These are phyloP conservation scores for Halcyon senegalensis DNA, from an alignment of 2,113 vertebrate species.

Conservation along the genomic window DNA sequence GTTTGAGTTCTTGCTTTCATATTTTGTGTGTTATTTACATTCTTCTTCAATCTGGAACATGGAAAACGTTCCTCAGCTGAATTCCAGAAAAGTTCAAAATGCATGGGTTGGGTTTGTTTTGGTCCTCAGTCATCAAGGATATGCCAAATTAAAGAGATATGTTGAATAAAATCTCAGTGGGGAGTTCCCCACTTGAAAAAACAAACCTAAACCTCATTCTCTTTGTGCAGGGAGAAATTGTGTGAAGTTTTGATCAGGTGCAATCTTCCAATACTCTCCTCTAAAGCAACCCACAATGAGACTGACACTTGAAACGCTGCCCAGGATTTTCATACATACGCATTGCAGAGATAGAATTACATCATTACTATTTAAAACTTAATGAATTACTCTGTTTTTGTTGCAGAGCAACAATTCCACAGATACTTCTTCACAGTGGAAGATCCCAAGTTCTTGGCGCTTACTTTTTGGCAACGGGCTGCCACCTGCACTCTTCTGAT, in stretches of 20 bases:
- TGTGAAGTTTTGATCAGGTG: background rate
- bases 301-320: background rate
- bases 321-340: background rate
- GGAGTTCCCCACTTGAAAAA: background rate
- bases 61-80: background rate
- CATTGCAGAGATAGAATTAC: background rate
- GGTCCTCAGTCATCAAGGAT: background rate
- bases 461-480: slow-evolving; percentile 91
- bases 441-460: slow-evolving; percentile 90
- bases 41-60: background rate
- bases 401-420: slow-evolving; percentile 55
- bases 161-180: background rate
- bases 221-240: background rate
- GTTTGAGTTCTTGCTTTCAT: background rate
- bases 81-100: background rate
- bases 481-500: slow-evolving; percentile 91
- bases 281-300: background rate
- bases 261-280: background rate
- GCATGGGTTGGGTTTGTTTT: background rate
- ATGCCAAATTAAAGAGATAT: background rate
- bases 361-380: background rate
- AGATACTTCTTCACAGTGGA: slow-evolving; percentile 79
- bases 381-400: background rate
- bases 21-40: background rate
- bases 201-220: background rate